Evolutionary conservation across 2,113 vertebrate species (phyloP), one percentile per base, ranked within the genome.

Genomic region (Microtus ochrogaster): DNA sequence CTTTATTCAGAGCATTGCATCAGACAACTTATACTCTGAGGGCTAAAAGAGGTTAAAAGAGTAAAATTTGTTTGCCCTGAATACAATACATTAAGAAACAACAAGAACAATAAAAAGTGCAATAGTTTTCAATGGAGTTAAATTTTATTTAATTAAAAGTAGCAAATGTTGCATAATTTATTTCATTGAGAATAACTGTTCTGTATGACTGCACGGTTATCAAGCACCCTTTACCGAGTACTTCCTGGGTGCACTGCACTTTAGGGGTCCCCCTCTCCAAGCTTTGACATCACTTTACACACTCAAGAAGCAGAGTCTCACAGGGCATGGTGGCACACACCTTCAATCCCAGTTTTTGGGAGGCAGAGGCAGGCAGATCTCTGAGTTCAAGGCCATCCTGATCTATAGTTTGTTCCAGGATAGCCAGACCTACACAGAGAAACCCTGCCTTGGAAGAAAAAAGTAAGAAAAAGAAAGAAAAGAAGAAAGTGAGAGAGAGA

Each of bases 111-210:
- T 14, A 94, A 94, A 88, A 95, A 94, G 77, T 24, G 3, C 4
- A 41, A 86, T 95, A 74, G 30, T 92, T 96, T 97, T 95, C 47
- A 90, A 86, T 91, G 92, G 49, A 47, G 90, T 95, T 97, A 96
- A 94, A 95, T 97, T 95, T 77, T 88, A 61, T 81, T 93, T 97
- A 96, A 85, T 84, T 96, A 95, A 95, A 97, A 97, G 94, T 97
- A 96, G 89, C 73, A 97, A 98, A 97, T 91, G 41, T 94, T 92
- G 96, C 86, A 85, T 65, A 91, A 90, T 30, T 91, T 73, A 73
- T 92, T 95, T 95, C 85, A 55, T 66, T 84, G 82, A 93, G 95
- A 96, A 55, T 91, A 89, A 96, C 89, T 94, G 85, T 76, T 97
- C 90, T 96, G 49, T 96, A 86, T 21, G 86, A 91, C 26, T 74